phyloP scores from a whole-genome alignment of 92 coral and sea anemone species.

The Umimayanthus chanpuru region DNA sequence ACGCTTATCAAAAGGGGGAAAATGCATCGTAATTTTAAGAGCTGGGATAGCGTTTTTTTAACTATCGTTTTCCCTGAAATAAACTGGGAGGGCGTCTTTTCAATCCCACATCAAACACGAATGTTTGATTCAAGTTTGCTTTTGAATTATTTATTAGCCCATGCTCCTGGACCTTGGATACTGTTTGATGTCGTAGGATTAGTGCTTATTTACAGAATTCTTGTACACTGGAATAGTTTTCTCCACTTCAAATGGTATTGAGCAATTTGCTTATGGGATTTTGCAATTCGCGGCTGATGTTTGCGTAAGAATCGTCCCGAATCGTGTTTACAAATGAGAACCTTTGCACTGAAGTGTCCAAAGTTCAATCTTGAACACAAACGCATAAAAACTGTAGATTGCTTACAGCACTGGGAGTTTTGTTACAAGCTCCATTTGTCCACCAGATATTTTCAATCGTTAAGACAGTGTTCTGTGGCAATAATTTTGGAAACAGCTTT shows the following conservation, averaged over 20 bases:
- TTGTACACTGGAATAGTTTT: background rate
- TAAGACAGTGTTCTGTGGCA: background rate
- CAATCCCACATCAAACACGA: background rate
- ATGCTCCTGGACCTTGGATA: background rate
- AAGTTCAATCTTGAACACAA: background rate
- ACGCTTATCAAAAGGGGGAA: background rate
- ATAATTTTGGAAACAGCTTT: background rate
- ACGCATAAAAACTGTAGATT: background rate
- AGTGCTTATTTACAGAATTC: background rate
- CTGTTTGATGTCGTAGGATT: background rate
- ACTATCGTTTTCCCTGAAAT: background rate
- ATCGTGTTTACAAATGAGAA: background rate
- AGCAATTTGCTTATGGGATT: background rate
- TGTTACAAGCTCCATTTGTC: background rate
- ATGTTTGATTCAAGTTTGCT: conserved; percentile 12
- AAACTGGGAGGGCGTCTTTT: conserved; percentile 16
- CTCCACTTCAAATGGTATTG: background rate
- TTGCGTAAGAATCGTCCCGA: background rate
- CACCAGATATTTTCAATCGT: background rate
- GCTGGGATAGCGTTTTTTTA: background rate
- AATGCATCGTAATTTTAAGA: background rate
- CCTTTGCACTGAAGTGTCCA: background rate
- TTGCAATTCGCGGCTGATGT: background rate
- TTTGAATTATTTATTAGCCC: conserved; percentile 34
- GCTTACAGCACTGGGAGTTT: background rate